Evolutionary conservation across 2,797 vertebrate genomes (phyloP).

Genomic region (Hozukius guyotensis): DNA sequence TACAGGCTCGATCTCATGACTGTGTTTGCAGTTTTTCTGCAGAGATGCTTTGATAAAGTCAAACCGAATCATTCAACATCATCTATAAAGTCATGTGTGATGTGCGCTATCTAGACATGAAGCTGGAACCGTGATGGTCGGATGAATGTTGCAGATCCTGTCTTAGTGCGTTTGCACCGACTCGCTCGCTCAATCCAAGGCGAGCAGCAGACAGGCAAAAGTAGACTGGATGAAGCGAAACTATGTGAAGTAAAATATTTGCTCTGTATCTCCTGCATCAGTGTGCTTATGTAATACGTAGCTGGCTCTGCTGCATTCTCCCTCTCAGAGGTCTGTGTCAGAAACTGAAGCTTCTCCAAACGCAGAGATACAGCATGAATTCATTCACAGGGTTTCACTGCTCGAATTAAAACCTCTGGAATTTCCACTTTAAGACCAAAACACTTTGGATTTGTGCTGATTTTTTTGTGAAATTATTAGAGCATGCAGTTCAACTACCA

Average conservation of each 20-base stretch:
- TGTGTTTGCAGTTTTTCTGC: neutral
- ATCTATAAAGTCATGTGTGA: neutral
- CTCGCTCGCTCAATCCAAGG: neutral
- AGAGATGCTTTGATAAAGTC: conserved; percentile 6
- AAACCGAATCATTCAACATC: neutral
- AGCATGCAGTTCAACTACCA: neutral
- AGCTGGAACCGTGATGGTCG: neutral
- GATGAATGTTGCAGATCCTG: conserved; percentile 34
- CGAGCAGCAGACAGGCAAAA: conserved; percentile 26
- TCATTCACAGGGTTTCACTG: conserved; percentile 26
- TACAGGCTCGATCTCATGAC: conserved; percentile 8
- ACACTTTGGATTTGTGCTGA: neutral
- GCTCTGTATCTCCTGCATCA: conserved; percentile 62
- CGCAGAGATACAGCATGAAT: conserved; percentile 30
- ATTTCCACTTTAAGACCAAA: conserved; percentile 3
- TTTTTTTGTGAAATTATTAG: neutral
- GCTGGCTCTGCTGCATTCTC: conserved; percentile 62
- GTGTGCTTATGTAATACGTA: conserved; percentile 68
- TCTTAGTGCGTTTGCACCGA: conserved; percentile 21
- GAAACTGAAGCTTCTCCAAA: conserved; percentile 22
- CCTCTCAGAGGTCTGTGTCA: conserved; percentile 34
- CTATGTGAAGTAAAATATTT: conserved; percentile 65
- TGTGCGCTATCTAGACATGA: neutral
- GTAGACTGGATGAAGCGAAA: conserved; percentile 36
- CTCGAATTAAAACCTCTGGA: neutral